phyloP scores from a whole-genome alignment of 2,113 vertebrate genomes.

The Tragelaphus buxtoni region DNA sequence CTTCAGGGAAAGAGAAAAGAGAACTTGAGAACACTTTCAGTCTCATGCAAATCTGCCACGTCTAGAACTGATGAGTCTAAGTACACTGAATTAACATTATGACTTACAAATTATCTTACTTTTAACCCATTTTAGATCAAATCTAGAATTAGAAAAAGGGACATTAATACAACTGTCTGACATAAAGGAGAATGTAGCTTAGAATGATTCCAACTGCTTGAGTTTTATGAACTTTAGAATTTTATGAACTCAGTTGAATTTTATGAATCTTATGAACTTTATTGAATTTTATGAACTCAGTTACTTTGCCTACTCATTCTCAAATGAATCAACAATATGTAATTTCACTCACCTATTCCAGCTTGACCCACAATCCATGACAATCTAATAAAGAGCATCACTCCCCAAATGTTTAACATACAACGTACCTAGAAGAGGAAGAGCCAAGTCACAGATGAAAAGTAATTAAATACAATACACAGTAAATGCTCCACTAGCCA shows the following conservation, averaged over 20 bases:
- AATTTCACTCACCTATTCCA: constrained; percentile 90
- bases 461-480: neutral
- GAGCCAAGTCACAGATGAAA: neutral
- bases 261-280: neutral
- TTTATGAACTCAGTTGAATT: no score
- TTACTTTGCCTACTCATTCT: neutral
- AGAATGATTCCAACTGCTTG: neutral
- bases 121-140: neutral
- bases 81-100: neutral
- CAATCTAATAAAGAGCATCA: constrained; percentile 99
- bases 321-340: neutral
- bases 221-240: neutral
- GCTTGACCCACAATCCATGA: constrained; percentile 98
- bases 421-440: constrained; percentile 90
- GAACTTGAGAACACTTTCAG: neutral
- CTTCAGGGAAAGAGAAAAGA: constrained; percentile 74
- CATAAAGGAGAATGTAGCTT: neutral
- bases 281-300: no score
- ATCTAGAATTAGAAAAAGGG: neutral
- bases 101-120: neutral
- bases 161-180: neutral
- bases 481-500: neutral
- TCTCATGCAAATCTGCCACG: neutral
- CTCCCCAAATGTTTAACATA: constrained; percentile 99
- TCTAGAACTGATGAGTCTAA: neutral